Evolutionary conservation across 2,113 vertebrate species (phyloP), one percentile per base, ranked within the genome.

Genomic region (Chaenocephalus aceratus): DNA sequence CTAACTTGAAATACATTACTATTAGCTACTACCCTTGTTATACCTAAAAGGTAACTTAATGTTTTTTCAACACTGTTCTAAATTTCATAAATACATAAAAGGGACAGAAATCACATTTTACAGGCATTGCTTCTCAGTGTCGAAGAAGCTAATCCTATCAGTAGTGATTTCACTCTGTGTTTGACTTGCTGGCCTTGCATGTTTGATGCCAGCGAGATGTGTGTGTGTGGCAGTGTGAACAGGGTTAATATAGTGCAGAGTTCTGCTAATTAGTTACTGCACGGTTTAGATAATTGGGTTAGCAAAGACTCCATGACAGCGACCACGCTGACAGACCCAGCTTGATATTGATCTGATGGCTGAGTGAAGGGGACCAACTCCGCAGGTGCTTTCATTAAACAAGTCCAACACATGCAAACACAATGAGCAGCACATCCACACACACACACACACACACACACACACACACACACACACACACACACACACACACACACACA

Each of bases 311-410:
- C 68, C 44, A 71, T 83, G 75, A 83, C 81, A 88, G 79, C 61
- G 7, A 60, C 23, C 68, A 71, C 4, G 65, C 79, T 69, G 80
- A 86, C 71, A 85, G 70, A 84, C 23, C 45, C 70, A 72, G 79
- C 77, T 82, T 66, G 60, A 64, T 76, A 88, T 91, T n/a, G 84
- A 94, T 93, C 83, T 68, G 65, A 83, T n/a, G 63, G 62, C 60
- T 87, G 84, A 86, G 66, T 70, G 79, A 79, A 86, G 62, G 79
- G 58, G 75, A 80, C 79, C 67, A 76, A 89, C 83, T 79, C 84
- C 85, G 86, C 82, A 90, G 80, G 90, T 85, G 80, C 65, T 86
- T 86, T 84, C 78, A 83, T 75, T 84, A 85, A 84, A 88, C 84
- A 86, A 84, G 75, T 60, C 60, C 18, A 16, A 79, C 53, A 76